Evolutionary conservation across 1,140 invertebrate species (phyloP).

Genomic region (Probaryconus sp.): DNA sequence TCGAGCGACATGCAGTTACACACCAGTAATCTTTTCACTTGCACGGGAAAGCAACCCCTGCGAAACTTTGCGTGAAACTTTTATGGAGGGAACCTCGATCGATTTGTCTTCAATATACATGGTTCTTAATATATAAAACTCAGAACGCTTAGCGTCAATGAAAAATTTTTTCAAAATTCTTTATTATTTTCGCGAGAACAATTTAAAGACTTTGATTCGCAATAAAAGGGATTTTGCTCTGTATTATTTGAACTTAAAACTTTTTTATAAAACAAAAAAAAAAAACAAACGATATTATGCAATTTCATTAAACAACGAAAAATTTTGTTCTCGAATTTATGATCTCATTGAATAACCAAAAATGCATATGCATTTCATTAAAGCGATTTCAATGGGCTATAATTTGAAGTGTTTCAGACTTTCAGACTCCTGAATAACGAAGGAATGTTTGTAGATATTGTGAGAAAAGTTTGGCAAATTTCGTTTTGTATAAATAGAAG

Average conservation of each 20-base stretch:
- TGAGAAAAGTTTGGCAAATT: slow-evolving; percentile 9
- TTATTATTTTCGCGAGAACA: too few species aligned
- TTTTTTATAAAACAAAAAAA: too few species aligned
- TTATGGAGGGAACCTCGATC: slow-evolving; percentile 34
- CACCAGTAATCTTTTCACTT: slow-evolving; percentile 23
- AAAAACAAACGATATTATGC: too few species aligned
- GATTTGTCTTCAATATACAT: slow-evolving; percentile 25
- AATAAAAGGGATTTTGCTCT: slow-evolving; percentile 6
- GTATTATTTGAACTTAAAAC: too few species aligned
- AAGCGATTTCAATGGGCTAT: too few species aligned
- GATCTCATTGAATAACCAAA: too few species aligned
- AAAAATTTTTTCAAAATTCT: too few species aligned
- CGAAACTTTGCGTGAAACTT: slow-evolving; percentile 34
- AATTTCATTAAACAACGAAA: too few species aligned
- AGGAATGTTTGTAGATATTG: neutral
- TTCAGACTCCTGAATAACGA: too few species aligned
- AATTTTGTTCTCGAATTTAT: too few species aligned
- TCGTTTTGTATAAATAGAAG: slow-evolving; percentile 1
- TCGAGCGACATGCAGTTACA: slow-evolving; percentile 13
- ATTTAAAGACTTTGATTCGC: slow-evolving; percentile 17
- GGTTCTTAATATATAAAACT: slow-evolving; percentile 13
- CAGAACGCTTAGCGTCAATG: neutral
- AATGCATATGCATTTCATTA: too few species aligned
- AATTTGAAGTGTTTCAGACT: too few species aligned
- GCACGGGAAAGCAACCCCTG: slow-evolving; percentile 28